Conservation (phyloP, 2,888 invertebrate species). For the Amblyjoppa proteus region DNA sequence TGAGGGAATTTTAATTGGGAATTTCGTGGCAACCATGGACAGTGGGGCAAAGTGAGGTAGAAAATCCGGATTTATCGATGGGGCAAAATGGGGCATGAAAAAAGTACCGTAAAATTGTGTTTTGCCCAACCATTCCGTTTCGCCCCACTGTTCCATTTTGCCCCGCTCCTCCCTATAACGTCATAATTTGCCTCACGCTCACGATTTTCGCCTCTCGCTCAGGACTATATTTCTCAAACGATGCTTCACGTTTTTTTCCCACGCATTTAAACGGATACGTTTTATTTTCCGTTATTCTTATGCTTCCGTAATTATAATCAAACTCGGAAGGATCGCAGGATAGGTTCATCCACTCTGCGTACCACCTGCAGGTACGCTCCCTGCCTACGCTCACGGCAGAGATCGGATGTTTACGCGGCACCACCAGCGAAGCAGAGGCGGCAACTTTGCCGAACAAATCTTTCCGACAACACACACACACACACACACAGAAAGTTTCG, state of each 20-base stretch:
- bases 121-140: no score
- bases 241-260: background rate
- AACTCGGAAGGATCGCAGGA: background rate
- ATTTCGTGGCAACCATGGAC: no score
- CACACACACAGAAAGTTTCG: conserved; percentile 50
- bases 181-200: no score
- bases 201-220: background rate
- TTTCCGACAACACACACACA: conserved; percentile 54
- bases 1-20: no score
- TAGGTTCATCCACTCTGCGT: conserved; percentile 4
- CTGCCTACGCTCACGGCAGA: conserved; percentile 28
- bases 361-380: background rate
- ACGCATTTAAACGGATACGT: background rate
- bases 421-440: conserved; percentile 37
- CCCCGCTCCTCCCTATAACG: no score
- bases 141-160: no score
- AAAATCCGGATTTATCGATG: no score
- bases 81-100: no score
- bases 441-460: conserved; percentile 67
- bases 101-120: no score
- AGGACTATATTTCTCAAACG: background rate
- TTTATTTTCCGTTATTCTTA: background rate
- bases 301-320: background rate
- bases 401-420: conserved; percentile 55
- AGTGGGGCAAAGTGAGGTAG: no score